Conservation (phyloP, 2,888 invertebrate genomes). For the Stenoptilia bipunctidactyla region DNA sequence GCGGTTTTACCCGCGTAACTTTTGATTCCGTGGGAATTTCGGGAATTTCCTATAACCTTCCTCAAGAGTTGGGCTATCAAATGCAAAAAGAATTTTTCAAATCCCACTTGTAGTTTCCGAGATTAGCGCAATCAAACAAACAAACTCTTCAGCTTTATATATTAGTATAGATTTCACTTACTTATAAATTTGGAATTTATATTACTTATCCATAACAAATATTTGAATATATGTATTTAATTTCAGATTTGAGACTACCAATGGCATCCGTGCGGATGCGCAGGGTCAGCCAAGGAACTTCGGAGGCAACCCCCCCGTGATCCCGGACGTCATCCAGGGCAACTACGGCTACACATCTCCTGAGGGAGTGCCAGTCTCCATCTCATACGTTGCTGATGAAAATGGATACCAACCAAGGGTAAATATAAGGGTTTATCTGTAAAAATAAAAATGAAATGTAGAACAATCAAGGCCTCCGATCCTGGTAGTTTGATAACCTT, state of each 20-base stretch:
- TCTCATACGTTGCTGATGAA: constrained; percentile 76
- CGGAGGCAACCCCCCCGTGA: constrained; percentile 41
- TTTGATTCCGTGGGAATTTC: no score
- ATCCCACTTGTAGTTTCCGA: no score
- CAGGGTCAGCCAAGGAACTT: constrained; percentile 63
- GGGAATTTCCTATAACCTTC: no score
- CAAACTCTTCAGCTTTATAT: no score
- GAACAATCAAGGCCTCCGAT: no score
- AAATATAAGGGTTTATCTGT: no score
- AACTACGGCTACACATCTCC: constrained; percentile 69
- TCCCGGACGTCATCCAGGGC: constrained; percentile 57
- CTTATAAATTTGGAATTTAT: background rate
- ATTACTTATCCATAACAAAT: background rate
- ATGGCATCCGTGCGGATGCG: constrained; percentile 73
- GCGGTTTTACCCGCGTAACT: no score
- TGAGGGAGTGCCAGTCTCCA: constrained; percentile 67
- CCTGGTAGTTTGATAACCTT: no score
- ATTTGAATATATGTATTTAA: constrained; percentile 1
- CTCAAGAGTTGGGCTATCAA: no score
- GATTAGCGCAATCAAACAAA: no score
- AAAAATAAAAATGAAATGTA: no score
- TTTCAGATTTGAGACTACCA: constrained; percentile 72
- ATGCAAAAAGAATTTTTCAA: no score
- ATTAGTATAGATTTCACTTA: background rate
- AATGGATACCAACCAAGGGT: constrained; percentile 76